These are phyloP conservation scores for Agrypnia vestita DNA, from an alignment of 1,140 invertebrate genomes.

Conservation along the genomic window DNA sequence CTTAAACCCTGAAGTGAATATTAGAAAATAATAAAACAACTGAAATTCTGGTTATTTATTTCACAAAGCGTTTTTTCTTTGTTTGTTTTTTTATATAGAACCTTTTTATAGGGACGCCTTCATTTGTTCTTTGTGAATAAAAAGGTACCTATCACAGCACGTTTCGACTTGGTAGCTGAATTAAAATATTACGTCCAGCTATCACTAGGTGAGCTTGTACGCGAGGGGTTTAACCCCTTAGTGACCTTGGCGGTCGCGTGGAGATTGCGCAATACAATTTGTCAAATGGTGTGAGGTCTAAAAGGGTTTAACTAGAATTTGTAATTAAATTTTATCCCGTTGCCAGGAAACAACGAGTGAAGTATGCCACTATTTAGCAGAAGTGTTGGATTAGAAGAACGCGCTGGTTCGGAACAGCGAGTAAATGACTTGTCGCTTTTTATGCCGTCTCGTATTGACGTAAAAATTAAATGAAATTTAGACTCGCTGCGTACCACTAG, in stretches of 20 bases:
- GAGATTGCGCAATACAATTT: conserved; percentile 34
- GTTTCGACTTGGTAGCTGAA: no score
- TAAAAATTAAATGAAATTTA: background rate
- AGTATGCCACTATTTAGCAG: background rate
- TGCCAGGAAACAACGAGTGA: background rate
- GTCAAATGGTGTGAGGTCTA: conserved; percentile 21
- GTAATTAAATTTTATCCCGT: conserved; percentile 2
- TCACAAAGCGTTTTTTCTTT: no score
- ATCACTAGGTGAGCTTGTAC: background rate
- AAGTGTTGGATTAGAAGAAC: background rate
- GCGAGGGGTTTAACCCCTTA: conserved; percentile 20
- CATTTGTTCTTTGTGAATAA: no score
- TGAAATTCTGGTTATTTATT: no score
- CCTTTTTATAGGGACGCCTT: no score
- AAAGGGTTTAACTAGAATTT: conserved; percentile 22
- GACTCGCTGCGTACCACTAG: background rate
- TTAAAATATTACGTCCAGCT: no score
- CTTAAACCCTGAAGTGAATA: no score
- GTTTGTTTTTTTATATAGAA: no score
- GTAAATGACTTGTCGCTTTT: background rate
- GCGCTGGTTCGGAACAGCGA: background rate
- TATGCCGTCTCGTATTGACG: background rate
- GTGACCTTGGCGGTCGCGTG: conserved; percentile 21
- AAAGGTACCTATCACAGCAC: no score
- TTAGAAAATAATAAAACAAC: no score